Evolutionary conservation across 2,113 vertebrate genomes (phyloP).

Genomic region (Helogale parvula): DNA sequence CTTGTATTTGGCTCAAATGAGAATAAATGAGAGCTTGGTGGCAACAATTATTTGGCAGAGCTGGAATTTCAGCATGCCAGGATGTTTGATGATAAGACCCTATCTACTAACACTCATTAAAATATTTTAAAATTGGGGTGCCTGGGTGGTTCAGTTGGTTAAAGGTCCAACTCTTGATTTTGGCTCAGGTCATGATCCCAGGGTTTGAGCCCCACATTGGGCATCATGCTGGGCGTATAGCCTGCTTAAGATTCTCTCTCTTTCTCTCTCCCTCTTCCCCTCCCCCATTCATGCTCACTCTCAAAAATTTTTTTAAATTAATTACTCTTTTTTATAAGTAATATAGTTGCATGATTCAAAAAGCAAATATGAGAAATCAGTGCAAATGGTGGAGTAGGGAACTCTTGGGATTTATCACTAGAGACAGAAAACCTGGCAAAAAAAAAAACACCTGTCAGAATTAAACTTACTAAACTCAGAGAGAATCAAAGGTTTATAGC

Average conservation of each 20-base stretch:
- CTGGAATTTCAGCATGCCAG: not conserved
- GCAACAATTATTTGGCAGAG: not conserved
- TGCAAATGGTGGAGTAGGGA: not conserved
- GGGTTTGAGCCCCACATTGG: no score
- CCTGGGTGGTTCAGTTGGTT: no score
- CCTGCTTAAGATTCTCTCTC: no score
- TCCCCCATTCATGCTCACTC: no score
- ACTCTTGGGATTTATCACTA: not conserved
- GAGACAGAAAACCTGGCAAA: not conserved
- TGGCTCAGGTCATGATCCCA: no score
- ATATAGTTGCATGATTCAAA: not conserved
- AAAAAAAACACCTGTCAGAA: not conserved
- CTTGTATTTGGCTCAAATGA: not conserved
- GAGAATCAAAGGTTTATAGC: not conserved
- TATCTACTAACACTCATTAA: not conserved
- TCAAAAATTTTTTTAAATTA: not conserved
- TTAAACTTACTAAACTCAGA: not conserved
- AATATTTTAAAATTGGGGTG: not conserved
- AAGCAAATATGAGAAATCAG: not conserved
- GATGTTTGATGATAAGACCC: not conserved
- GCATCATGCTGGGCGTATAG: no score
- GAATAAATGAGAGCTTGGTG: not conserved
- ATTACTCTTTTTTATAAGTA: not conserved
- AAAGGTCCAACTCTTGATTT: no score
- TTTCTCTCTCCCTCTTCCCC: no score